A percentile compares a stretch with the other conserved stretches of the same genome.
These are phyloP conservation scores for Glossophaga mutica DNA, from an alignment of 2,797 vertebrate genomes.

Conservation along the genomic window DNA sequence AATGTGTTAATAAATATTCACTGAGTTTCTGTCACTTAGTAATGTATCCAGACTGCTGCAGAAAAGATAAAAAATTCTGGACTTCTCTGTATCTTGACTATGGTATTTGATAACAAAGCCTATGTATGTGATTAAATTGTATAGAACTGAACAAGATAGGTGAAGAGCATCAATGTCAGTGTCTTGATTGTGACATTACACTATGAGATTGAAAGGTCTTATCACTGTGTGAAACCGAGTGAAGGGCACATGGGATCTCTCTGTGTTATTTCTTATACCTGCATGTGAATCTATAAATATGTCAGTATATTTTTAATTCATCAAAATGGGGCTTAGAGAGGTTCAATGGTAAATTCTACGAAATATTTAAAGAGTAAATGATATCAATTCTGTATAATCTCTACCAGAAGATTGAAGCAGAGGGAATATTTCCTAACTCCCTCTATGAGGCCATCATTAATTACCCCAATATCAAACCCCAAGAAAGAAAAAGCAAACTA, in stretches of 20 bases:
- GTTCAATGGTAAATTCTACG: background rate
- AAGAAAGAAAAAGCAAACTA: background rate
- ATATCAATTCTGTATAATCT: background rate
- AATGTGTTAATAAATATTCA: background rate
- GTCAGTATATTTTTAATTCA: background rate
- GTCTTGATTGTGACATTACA: background rate
- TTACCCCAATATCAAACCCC: background rate
- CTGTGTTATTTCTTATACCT: background rate
- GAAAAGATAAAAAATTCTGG: background rate
- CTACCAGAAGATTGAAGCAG: background rate
- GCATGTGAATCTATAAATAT: background rate
- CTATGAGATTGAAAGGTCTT: background rate
- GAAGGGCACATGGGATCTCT: background rate
- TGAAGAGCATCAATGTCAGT: background rate
- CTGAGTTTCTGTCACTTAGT: constrained; percentile 5
- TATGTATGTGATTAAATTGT: background rate
- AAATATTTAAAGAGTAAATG: background rate
- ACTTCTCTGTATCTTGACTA: background rate
- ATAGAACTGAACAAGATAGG: background rate
- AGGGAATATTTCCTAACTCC: background rate
- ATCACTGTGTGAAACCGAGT: background rate
- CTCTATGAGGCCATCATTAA: background rate
- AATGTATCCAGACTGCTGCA: background rate
- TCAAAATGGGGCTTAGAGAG: background rate
- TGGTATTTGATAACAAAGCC: background rate